Evolutionary conservation across 2,113 vertebrate species (phyloP).

Genomic region (Peucedramus taeniatus): DNA sequence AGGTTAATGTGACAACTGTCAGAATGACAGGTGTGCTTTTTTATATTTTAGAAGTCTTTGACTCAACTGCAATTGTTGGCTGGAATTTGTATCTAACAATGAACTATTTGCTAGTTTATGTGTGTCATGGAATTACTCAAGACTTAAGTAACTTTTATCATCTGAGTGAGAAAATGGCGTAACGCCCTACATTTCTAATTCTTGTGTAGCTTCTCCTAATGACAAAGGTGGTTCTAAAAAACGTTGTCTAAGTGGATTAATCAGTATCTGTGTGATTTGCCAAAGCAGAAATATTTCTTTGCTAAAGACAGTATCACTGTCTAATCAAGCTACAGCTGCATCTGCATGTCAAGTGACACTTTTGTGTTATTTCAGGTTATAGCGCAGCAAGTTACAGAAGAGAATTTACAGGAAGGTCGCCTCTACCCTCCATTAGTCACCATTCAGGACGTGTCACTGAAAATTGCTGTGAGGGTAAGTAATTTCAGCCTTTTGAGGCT

Average conservation of each 20-base stretch:
- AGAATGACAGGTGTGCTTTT: background rate
- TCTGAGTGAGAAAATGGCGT: background rate
- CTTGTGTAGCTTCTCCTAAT: background rate
- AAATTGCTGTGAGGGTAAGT: slow-evolving; percentile 88
- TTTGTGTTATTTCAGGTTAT: slow-evolving; percentile 77
- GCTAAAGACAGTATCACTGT: background rate
- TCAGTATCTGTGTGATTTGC: background rate
- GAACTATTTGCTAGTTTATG: background rate
- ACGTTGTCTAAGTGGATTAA: background rate
- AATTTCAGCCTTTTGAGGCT: background rate
- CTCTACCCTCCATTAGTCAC: slow-evolving; percentile 88
- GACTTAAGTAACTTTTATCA: background rate
- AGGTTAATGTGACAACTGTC: background rate
- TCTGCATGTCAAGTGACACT: background rate
- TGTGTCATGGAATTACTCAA: background rate
- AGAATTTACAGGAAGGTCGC: slow-evolving; percentile 87
- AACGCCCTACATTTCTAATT: background rate
- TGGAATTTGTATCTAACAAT: background rate
- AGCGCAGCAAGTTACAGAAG: slow-evolving; percentile 84
- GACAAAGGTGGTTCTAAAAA: background rate
- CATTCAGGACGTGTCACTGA: slow-evolving; percentile 86
- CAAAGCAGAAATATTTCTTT: background rate
- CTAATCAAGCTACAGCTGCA: background rate
- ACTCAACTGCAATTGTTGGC: background rate
- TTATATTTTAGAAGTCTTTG: background rate